Percentiles rank a stretch among this genome's conserved stretches.
Conservation (phyloP, 1,140 invertebrate genomes). For the Dendrolimus punctatus region DNA sequence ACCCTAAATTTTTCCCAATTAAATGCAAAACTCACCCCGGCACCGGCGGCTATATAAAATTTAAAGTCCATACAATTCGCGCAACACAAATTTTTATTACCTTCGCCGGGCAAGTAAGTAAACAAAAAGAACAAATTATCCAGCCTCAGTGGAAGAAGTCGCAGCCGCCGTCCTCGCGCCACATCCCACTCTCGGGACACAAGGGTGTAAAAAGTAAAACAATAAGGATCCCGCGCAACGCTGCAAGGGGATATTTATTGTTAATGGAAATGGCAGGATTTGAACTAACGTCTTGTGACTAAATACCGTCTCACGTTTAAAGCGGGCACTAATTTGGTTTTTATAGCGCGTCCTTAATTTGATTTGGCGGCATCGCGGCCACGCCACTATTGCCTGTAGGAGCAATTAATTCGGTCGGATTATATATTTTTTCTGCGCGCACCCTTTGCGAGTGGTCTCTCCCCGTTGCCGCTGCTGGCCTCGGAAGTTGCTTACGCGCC, state of each 20-base stretch:
- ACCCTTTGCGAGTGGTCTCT: constrained; percentile 30
- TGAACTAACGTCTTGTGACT: constrained; percentile 73
- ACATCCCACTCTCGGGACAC: constrained; percentile 55
- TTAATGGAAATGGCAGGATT: constrained; percentile 73
- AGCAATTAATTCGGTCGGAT: constrained; percentile 72
- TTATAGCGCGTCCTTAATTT: constrained; percentile 73
- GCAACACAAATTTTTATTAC: constrained; percentile 71
- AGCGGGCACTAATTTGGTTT: constrained; percentile 74
- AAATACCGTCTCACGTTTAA: constrained; percentile 71
- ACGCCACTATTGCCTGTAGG: constrained; percentile 64
- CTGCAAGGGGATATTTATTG: constrained; percentile 70
- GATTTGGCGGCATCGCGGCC: constrained; percentile 71
- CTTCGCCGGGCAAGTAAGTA: constrained; percentile 60
- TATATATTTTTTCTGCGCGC: constrained; percentile 69
- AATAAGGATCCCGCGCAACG: constrained; percentile 65
- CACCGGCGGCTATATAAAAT: constrained; percentile 62
- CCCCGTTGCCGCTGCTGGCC: constrained; percentile 28
- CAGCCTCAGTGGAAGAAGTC: constrained; percentile 45
- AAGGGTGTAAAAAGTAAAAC: constrained; percentile 72
- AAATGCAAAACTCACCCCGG: constrained; percentile 63
- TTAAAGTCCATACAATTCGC: constrained; percentile 69
- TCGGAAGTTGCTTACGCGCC: constrained; percentile 29
- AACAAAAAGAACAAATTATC: constrained; percentile 69
- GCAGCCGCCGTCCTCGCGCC: constrained; percentile 19
- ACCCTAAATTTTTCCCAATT: constrained; percentile 69